phyloP scores from a whole-genome alignment of 2,797 vertebrate species.

The Diplodus sargus region DNA sequence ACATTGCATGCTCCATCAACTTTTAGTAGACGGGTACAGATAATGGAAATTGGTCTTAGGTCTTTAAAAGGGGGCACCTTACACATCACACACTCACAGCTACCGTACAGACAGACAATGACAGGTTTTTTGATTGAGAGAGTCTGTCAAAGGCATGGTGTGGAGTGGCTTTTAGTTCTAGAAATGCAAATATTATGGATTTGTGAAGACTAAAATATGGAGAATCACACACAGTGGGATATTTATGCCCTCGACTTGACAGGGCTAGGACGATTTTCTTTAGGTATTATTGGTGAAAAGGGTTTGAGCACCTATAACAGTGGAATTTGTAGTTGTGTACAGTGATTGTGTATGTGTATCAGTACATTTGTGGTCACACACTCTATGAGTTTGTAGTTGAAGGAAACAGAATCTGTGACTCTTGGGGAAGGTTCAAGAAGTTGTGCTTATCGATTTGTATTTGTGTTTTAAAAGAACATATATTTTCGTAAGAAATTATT shows the following conservation, averaged over 20 bases:
- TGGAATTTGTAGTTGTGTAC: too few relatives aligned
- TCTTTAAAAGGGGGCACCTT: conserved; percentile 51
- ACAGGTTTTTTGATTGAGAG: conserved; percentile 23
- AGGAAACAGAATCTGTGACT: too few relatives aligned
- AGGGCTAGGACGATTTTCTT: too few relatives aligned
- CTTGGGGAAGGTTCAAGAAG: too few relatives aligned
- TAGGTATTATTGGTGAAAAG: too few relatives aligned
- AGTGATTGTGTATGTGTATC: too few relatives aligned
- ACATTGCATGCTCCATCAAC: conserved; percentile 36
- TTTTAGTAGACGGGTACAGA: conserved; percentile 46
- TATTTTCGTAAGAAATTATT: too few relatives aligned
- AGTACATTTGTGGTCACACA: too few relatives aligned
- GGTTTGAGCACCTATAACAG: too few relatives aligned
- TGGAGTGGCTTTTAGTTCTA: conserved; percentile 1
- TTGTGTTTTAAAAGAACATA: too few relatives aligned
- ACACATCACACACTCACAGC: conserved; percentile 41
- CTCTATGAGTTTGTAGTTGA: too few relatives aligned
- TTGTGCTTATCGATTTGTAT: too few relatives aligned
- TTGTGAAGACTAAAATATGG: not conserved
- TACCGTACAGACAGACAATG: conserved; percentile 18
- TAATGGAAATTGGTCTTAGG: conserved; percentile 34
- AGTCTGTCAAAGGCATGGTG: conserved; percentile 2
- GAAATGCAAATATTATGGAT: not conserved
- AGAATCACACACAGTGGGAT: not conserved
- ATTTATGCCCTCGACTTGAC: not conserved